Base-by-base conservation (phyloP, 2,888 invertebrate genomes). In the Belgica antarctica region DNA sequence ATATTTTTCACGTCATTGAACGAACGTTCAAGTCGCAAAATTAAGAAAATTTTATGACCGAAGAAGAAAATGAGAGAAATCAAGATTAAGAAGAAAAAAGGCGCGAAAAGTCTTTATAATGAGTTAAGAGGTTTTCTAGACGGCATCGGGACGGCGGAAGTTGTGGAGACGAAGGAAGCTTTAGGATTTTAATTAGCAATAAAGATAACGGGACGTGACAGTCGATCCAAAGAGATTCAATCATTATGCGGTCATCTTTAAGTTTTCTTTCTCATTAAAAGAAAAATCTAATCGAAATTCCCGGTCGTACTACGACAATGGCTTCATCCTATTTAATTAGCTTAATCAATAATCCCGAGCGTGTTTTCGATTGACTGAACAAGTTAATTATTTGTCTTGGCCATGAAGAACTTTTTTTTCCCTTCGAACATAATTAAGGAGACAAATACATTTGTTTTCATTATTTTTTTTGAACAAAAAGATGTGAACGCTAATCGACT, bases 241-340 rank as follows among this genome's bases (percentile, higher is more conserved):
- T 41, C 41, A 15, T 24, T 28, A 1, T 61, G 27, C 17, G 28
- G 61, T 31, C 28, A 28, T 66, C 27, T 66, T 47, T 19, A 36
- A 27, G 8, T 66, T 52, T 46, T 46, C 12, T 52, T 19, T 3
- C 17, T 52, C 52, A 17, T 22, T 27, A 66, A 66, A 22, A 41
- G 15, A 22, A 7, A 46, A 46, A n/a, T n/a, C n/a, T n/a, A n/a
- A n/a, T n/a, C n/a, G n/a, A n/a, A n/a, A n/a, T n/a, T n/a, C n/a
- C n/a, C n/a, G n/a, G n/a, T n/a, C n/a, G n/a, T n/a, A n/a, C n/a
- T n/a, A n/a, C 17, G 27, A 25, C 22, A n/a, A 57, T 47, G 31
- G 57, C 28, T 68, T 68, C 57, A 34, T 57, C 57, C 22, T 8
- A 68, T 57, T 68, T 68, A 68, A 68, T 68, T 68, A 68, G 57